Conservation (phyloP, 2,888 invertebrate species). For the Volucella inanis region DNA sequence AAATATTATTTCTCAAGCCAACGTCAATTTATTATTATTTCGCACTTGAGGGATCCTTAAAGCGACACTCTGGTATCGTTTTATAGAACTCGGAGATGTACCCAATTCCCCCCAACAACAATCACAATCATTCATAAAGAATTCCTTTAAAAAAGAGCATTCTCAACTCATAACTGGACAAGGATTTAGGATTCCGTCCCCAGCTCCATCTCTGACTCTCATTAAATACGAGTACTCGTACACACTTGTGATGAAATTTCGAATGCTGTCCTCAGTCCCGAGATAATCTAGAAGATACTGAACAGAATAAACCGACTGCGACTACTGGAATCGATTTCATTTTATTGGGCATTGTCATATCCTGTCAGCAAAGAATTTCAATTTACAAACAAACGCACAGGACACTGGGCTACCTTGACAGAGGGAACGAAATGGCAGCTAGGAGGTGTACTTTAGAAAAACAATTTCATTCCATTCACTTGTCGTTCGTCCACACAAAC, state of each 20-base stretch:
- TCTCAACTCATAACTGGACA: neutral
- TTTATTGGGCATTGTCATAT: constrained; percentile 52
- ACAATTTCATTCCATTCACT: neutral
- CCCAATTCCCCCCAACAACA: neutral
- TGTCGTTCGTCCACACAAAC: neutral
- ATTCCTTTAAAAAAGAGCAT: neutral
- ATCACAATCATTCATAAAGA: neutral
- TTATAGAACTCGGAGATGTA: no score
- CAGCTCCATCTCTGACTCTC: neutral
- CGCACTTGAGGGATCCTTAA: constrained; percentile 23
- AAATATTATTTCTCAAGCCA: constrained; percentile 22
- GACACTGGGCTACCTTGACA: neutral
- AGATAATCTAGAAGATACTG: neutral
- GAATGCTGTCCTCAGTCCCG: neutral
- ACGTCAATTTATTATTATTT: constrained; percentile 48
- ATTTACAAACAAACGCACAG: constrained; percentile 33
- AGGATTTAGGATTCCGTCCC: neutral
- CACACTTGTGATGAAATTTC: constrained; percentile 16
- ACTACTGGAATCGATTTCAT: constrained; percentile 38
- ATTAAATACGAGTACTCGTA: neutral
- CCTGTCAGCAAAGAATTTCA: constrained; percentile 45
- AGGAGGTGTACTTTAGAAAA: constrained; percentile 13
- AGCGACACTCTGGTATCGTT: neutral
- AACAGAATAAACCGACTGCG: neutral
- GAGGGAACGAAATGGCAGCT: neutral